A percentile compares a stretch with the other conserved stretches of the same genome.
These are phyloP conservation scores for Mugil cephalus DNA, from an alignment of 2,113 vertebrate species.

Conservation along the genomic window DNA sequence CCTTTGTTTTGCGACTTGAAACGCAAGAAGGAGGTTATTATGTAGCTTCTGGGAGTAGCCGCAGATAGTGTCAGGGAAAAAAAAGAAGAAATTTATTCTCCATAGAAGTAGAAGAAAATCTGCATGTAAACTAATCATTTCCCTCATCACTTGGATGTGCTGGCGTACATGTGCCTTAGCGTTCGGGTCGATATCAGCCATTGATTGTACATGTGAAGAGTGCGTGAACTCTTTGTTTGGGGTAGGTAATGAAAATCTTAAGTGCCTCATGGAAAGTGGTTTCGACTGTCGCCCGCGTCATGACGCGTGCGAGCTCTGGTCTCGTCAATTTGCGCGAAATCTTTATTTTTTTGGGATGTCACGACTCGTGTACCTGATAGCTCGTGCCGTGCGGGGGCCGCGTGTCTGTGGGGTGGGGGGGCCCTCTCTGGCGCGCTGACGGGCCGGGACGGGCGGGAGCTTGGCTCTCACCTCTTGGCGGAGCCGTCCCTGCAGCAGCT, in stretches of 20 bases:
- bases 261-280: slow-evolving; percentile 26
- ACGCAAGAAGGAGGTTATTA: background rate
- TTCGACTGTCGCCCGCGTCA: background rate
- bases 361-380: slow-evolving; percentile 4
- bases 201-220: slow-evolving; percentile 65
- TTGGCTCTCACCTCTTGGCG: slow-evolving; percentile 59
- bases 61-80: too few species aligned
- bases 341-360: slow-evolving; percentile 20
- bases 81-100: too few species aligned
- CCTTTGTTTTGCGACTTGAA: background rate
- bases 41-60: too few species aligned
- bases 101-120: slow-evolving; percentile 14
- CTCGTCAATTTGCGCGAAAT: background rate
- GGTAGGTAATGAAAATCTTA: slow-evolving; percentile 23
- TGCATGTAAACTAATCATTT: slow-evolving; percentile 48
- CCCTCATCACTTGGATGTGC: slow-evolving; percentile 29
- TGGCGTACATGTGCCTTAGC: slow-evolving; percentile 30
- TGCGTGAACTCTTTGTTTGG: slow-evolving; percentile 56
- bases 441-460: background rate
- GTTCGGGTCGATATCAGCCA: slow-evolving; percentile 48
- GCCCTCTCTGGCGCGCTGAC: slow-evolving; percentile 25
- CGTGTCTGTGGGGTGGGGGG: too few species aligned
- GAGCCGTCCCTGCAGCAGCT: slow-evolving; percentile 69
- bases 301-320: slow-evolving; percentile 6
- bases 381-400: background rate